phyloP scores from a whole-genome alignment of 2,113 vertebrate genomes.

The Ovibos moschatus region DNA sequence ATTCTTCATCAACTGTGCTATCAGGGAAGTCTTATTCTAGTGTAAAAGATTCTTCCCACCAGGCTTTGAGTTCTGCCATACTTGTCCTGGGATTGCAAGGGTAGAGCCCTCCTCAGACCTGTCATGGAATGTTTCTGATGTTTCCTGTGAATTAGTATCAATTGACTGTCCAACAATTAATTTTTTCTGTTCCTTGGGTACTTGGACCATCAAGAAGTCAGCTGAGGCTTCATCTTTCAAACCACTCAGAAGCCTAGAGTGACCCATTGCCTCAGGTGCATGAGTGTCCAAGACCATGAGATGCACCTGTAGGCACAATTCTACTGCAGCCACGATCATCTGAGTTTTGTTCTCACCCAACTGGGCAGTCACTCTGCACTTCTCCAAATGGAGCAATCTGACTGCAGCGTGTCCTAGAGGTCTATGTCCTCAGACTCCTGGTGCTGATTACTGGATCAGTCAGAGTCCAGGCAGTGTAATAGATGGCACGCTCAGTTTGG shows the following conservation, averaged over 20 bases:
- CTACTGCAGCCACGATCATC: accelerated
- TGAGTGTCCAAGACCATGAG: accelerated
- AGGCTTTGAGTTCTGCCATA: accelerated
- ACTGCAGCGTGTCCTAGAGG: accelerated
- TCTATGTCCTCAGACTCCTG: neutral
- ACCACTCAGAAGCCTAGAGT: neutral
- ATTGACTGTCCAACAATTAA: neutral
- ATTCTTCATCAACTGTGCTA: neutral
- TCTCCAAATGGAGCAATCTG: neutral
- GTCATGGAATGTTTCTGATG: accelerated
- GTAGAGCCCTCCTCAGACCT: too few species aligned
- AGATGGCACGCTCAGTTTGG: neutral
- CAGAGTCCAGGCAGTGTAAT: neutral
- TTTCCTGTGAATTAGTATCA: neutral
- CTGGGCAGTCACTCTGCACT: neutral
- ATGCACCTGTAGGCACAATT: neutral
- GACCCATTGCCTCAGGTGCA: neutral
- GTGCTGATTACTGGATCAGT: neutral
- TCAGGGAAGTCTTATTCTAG: neutral
- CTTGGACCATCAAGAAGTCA: neutral
- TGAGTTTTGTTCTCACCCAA: neutral
- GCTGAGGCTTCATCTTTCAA: neutral
- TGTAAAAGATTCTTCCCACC: neutral
- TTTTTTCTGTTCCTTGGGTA: neutral
- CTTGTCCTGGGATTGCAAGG: neutral